Evolutionary conservation across 2,888 invertebrate species (phyloP).

Genomic region (Unio delphinus): DNA sequence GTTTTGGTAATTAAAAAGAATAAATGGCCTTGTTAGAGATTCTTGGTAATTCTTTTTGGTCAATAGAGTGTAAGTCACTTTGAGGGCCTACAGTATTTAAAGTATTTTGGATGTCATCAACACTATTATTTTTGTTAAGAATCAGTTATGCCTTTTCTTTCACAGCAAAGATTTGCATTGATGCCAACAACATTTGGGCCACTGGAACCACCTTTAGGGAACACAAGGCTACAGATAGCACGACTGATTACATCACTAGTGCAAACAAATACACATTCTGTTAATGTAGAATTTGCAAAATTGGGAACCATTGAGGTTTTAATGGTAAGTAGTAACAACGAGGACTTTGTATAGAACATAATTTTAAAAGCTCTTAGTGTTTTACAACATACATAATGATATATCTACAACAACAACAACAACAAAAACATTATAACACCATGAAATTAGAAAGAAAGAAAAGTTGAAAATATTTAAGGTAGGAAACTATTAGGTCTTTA

Average conservation of each 20-base stretch:
- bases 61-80: neutral
- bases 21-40: neutral
- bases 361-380: too few relatives aligned
- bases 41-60: neutral
- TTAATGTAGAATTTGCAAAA: constrained; percentile 79
- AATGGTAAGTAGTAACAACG: constrained; percentile 71
- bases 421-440: too few relatives aligned
- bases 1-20: neutral
- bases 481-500: too few relatives aligned
- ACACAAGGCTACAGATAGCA: constrained; percentile 84
- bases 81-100: too few relatives aligned
- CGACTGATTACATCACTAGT: constrained; percentile 85
- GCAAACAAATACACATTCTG: constrained; percentile 79
- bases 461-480: too few relatives aligned
- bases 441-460: too few relatives aligned
- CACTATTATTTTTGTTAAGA: too few relatives aligned
- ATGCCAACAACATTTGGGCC: constrained; percentile 81
- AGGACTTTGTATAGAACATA: too few relatives aligned
- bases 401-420: too few relatives aligned
- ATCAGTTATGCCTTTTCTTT: constrained; percentile 18
- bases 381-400: too few relatives aligned
- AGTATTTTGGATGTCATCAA: neutral
- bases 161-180: constrained; percentile 73
- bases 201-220: constrained; percentile 84
- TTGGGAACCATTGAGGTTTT: constrained; percentile 76